Evolutionary conservation across 1,140 invertebrate species (phyloP), one percentile per base, ranked within the genome.

Genomic region (Ooceraea biroi): DNA sequence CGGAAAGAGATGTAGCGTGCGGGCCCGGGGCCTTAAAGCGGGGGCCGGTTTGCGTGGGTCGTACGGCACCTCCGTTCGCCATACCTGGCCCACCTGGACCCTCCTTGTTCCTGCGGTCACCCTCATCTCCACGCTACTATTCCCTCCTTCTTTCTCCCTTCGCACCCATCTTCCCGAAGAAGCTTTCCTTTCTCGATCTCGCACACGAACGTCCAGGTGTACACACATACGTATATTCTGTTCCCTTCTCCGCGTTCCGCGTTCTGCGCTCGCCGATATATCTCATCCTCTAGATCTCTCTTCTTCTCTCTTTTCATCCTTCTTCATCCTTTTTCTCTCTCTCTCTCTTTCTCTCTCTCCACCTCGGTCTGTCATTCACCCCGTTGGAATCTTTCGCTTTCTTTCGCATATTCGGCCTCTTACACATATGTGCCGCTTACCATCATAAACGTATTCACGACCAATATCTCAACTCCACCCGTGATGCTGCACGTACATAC

Each of bases 41-140:
- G 86, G 73, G 89, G 88, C 89, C 88, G 83, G 87, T 90, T 91
- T 91, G 91, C 91, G 91, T 92, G 91, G 91, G 91, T 74, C 82
- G 91, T 74, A 84, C 85, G 85, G 89, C 89, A 92, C 90, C 89
- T 91, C 90, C 77, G 89, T 90, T 91, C 87, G 65, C 85, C 74
- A 78, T 83, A 89, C 85, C 86, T 77, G 83, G 76, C 60, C 52
- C 89, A 90, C 84, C 88, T 90, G 88, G 71, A 61, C 44, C 78
- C 85, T 60, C 25, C 76, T 71, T 48, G 46, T 72, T 61, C 30
- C 74, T 74, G 46, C 84, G 58, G 71, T 72, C 55, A 77, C 30
- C 52, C 65, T 66, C 85, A 61, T 73, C 65, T 44, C 76, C 52
- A 19, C 22, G 48, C 22, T 60, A 52, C 57, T 55, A 41, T 46